Conservation (phyloP, 1,140 invertebrate genomes). For the Scaptomyza montana region DNA sequence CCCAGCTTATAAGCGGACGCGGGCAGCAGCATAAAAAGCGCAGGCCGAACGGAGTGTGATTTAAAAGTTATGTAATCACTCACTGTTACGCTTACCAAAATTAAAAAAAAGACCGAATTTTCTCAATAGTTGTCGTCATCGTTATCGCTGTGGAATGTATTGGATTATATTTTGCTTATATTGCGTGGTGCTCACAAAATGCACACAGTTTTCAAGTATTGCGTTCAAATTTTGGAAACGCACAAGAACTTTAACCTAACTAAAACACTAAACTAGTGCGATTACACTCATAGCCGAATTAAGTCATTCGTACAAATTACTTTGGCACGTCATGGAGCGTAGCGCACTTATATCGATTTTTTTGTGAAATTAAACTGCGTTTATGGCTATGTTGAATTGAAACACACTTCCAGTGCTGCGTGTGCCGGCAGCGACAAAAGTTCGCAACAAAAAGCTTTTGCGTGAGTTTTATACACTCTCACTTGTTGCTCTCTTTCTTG, state of each 20-base stretch:
- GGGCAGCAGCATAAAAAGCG: constrained; percentile 17
- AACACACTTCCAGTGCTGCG: constrained; percentile 53
- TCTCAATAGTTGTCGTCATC: background rate
- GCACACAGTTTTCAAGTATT: constrained; percentile 55
- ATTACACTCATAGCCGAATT: constrained; percentile 1
- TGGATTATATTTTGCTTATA: background rate
- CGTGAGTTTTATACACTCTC: background rate
- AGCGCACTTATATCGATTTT: constrained; percentile 58
- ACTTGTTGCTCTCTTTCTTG: background rate
- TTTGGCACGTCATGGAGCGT: constrained; percentile 4
- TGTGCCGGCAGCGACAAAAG: constrained; percentile 34
- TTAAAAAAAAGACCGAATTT: constrained; percentile 20
- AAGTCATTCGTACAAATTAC: constrained; percentile 3
- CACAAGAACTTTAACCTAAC: background rate
- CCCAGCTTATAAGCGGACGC: constrained; percentile 38
- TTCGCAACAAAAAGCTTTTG: constrained; percentile 53
- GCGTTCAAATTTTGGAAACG: constrained; percentile 2
- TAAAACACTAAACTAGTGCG: background rate
- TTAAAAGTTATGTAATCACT: constrained; percentile 79
- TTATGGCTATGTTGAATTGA: constrained; percentile 29
- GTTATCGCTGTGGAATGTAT: constrained; percentile 10
- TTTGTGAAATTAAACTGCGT: constrained; percentile 1
- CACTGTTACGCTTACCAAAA: constrained; percentile 63
- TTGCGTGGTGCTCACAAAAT: constrained; percentile 5
- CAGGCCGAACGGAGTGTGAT: constrained; percentile 26